Percentiles rank a stretch among this genome's conserved stretches.
Evolutionary conservation across 2,888 invertebrate genomes (phyloP).

Genomic region (Lissocephala sabroskyi): DNA sequence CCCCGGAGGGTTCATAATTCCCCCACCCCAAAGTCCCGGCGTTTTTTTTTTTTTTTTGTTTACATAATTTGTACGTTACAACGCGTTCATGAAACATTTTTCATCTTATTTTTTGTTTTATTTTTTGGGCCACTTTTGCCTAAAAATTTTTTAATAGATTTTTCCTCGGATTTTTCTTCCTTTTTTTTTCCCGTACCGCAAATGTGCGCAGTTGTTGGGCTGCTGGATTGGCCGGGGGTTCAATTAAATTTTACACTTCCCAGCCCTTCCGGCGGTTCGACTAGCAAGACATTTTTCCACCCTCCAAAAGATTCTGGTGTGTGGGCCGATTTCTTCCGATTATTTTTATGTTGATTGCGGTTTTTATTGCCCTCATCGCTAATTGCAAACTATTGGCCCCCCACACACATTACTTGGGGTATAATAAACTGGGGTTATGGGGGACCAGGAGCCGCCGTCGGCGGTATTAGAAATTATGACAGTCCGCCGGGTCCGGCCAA

Average conservation of each 20-base stretch:
- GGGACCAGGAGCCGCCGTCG: too few relatives aligned
- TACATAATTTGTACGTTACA: conserved; percentile 64
- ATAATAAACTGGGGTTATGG: conserved; percentile 54
- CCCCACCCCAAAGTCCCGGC: conserved; percentile 8
- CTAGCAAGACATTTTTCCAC: too few relatives aligned
- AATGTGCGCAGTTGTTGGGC: conserved; percentile 48
- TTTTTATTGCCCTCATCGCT: conserved; percentile 47
- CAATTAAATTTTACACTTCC: conserved; percentile 52
- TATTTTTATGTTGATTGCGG: conserved; percentile 64
- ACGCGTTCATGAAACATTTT: conserved; percentile 52
- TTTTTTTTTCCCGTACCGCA: conserved; percentile 27
- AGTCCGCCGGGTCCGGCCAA: conserved; percentile 16
- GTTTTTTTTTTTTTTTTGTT: conserved; percentile 32
- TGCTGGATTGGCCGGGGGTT: conserved; percentile 15
- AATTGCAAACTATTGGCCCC: conserved; percentile 58
- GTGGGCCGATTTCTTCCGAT: conserved; percentile 33
- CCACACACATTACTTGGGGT: conserved; percentile 14
- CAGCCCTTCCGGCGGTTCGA: too few relatives aligned
- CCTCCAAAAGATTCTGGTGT: too few relatives aligned
- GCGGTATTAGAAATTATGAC: conserved; percentile 58
- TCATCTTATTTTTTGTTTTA: neutral
- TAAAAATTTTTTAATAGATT: conserved; percentile 50
- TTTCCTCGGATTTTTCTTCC: conserved; percentile 22
- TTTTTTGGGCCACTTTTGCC: conserved; percentile 47
- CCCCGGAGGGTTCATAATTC: conserved; percentile 55